These are phyloP conservation scores for Xenopus petersii DNA, from an alignment of 2,797 vertebrate species.

Conservation along the genomic window DNA sequence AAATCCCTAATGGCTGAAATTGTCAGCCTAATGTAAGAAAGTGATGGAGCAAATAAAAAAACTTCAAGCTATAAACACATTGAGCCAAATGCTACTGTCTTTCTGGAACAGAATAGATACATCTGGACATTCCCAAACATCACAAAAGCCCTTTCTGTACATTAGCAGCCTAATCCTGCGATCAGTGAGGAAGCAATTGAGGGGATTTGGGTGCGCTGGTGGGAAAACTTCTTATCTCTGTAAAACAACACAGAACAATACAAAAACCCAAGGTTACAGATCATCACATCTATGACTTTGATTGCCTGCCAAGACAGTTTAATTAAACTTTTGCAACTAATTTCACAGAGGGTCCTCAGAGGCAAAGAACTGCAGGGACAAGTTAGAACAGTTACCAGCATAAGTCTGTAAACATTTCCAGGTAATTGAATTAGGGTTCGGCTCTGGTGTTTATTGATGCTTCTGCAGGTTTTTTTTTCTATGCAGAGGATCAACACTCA, in stretches of 20 bases:
- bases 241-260: slow-evolving; percentile 19
- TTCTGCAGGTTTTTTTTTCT: slow-evolving; percentile 20
- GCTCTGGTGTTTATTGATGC: slow-evolving; percentile 36
- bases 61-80: not conserved
- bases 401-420: slow-evolving; percentile 38
- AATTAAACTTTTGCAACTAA: slow-evolving; percentile 45
- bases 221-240: slow-evolving; percentile 26
- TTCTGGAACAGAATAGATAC: too few relatives aligned
- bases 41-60: not conserved
- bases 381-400: slow-evolving; percentile 20
- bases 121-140: too few relatives aligned
- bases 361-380: slow-evolving; percentile 15
- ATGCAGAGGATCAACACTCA: slow-evolving; percentile 13
- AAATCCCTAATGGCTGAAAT: too few relatives aligned
- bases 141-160: not conserved
- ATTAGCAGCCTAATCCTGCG: not conserved
- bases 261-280: slow-evolving; percentile 31
- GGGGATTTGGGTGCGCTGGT: not conserved
- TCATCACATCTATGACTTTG: slow-evolving; percentile 28
- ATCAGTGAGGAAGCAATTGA: not conserved
- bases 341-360: slow-evolving; percentile 27
- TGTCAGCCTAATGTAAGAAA: not conserved
- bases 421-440: slow-evolving; percentile 40
- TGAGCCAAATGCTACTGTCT: not conserved
- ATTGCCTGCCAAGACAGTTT: slow-evolving; percentile 23